A percentile compares a stretch with the other conserved stretches of the same genome.
These are phyloP conservation scores for Troides aeacus DNA, from an alignment of 2,888 invertebrate genomes.

Conservation along the genomic window DNA sequence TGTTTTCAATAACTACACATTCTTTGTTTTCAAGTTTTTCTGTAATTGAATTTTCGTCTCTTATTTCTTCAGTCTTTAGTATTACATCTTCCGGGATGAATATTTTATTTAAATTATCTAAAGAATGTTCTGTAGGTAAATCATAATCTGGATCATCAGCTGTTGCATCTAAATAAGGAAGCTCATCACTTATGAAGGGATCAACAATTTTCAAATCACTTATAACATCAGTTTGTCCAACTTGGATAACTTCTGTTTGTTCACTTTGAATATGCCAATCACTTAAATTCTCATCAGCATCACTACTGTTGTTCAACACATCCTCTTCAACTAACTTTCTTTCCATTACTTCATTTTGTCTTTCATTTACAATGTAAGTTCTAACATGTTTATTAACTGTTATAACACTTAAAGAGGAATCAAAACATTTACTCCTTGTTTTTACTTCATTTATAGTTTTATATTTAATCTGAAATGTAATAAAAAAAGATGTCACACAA, in stretches of 20 bases:
- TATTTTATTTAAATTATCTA: slow-evolving; percentile 7
- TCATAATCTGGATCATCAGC: slow-evolving; percentile 8
- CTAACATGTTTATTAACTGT: slow-evolving; percentile 40
- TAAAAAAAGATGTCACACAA: neutral
- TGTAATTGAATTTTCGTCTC: neutral
- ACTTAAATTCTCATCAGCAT: neutral
- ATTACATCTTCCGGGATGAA: slow-evolving; percentile 20
- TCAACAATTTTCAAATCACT: neutral
- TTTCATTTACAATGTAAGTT: slow-evolving; percentile 36
- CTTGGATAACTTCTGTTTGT: too few relatives aligned
- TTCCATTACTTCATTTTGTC: slow-evolving; percentile 5
- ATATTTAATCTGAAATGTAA: slow-evolving; percentile 39
- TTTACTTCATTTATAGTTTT: slow-evolving; percentile 52
- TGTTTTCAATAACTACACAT: neutral
- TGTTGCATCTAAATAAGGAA: neutral
- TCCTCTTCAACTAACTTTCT: neutral
- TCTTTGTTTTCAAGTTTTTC: slow-evolving; percentile 2
- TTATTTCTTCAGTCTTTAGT: slow-evolving; percentile 11
- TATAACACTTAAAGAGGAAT: slow-evolving; percentile 42
- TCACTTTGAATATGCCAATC: neutral
- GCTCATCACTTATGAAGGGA: neutral
- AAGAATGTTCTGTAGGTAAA: neutral
- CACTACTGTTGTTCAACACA: neutral
- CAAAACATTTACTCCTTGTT: slow-evolving; percentile 37
- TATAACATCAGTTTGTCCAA: neutral